These are phyloP conservation scores for Amyelois transitella DNA, from an alignment of 1,140 invertebrate species.

Conservation along the genomic window DNA sequence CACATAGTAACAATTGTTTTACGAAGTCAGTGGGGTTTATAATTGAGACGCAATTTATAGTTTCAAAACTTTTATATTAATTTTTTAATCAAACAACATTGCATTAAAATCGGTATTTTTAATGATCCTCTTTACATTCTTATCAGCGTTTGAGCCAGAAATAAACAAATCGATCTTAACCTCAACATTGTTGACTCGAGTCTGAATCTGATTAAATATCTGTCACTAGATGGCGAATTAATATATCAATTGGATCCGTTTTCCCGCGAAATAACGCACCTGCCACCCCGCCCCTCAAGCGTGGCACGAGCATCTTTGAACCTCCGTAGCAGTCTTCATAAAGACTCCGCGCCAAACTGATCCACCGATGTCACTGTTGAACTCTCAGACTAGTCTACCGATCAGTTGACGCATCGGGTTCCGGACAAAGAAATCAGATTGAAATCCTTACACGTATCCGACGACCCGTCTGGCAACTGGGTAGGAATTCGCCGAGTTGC, in stretches of 20 bases:
- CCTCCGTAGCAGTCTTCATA: conserved; percentile 14
- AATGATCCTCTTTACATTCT: neutral
- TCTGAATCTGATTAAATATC: conserved; percentile 16
- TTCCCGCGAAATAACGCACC: conserved; percentile 28
- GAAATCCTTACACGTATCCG: conserved; percentile 36
- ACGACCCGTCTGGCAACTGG: conserved; percentile 24
- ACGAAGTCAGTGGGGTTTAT: no score
- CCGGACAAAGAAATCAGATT: conserved; percentile 65
- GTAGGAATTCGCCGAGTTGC: conserved; percentile 16
- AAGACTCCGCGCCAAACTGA: conserved; percentile 19
- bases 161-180: neutral
- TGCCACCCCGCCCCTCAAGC: conserved; percentile 14
- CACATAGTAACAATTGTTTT: no score
- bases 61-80: neutral
- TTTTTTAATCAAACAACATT: neutral
- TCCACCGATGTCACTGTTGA: conserved; percentile 24
- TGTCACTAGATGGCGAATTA: conserved; percentile 23
- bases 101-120: no score
- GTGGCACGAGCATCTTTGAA: conserved; percentile 23
- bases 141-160: neutral
- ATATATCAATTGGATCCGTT: conserved; percentile 35
- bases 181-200: neutral
- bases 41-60: no score
- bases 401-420: conserved; percentile 17
- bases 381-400: conserved; percentile 17